Evolutionary conservation across 1,140 invertebrate genomes (phyloP).

Genomic region (Cryptotermes secundus): DNA sequence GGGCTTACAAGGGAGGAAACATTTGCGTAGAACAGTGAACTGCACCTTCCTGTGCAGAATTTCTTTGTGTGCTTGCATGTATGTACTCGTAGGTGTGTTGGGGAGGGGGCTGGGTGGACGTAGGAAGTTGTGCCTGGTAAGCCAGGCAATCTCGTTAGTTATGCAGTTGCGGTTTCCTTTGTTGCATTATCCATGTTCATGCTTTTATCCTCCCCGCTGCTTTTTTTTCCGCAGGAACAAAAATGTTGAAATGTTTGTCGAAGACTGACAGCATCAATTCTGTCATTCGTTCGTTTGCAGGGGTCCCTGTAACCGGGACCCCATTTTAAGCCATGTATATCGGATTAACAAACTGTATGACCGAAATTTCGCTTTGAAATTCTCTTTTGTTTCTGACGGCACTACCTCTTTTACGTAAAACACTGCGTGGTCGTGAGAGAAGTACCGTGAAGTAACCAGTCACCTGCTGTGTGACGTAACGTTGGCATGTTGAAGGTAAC

Average conservation of each 20-base stretch:
- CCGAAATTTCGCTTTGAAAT: neutral
- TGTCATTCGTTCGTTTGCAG: neutral
- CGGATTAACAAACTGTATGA: neutral
- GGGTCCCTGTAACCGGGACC: neutral
- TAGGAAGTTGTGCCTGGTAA: no score
- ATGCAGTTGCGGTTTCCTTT: no score
- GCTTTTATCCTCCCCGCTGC: no score
- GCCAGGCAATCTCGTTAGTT: no score
- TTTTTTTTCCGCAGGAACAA: neutral
- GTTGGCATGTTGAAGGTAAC: neutral
- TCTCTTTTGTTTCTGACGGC: neutral
- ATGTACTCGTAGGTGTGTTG: no score
- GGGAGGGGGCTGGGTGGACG: no score
- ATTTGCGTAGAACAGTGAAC: no score
- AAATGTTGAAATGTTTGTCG: neutral
- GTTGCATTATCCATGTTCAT: no score
- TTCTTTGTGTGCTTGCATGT: no score
- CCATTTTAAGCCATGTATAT: neutral
- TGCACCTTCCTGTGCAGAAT: no score
- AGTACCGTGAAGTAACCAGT: neutral
- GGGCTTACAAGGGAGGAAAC: no score
- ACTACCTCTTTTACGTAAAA: neutral
- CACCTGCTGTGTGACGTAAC: neutral
- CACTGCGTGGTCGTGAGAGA: neutral
- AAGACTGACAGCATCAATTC: neutral